These are phyloP conservation scores for Hybognathus amarus DNA, from an alignment of 2,797 vertebrate species.

Conservation along the genomic window DNA sequence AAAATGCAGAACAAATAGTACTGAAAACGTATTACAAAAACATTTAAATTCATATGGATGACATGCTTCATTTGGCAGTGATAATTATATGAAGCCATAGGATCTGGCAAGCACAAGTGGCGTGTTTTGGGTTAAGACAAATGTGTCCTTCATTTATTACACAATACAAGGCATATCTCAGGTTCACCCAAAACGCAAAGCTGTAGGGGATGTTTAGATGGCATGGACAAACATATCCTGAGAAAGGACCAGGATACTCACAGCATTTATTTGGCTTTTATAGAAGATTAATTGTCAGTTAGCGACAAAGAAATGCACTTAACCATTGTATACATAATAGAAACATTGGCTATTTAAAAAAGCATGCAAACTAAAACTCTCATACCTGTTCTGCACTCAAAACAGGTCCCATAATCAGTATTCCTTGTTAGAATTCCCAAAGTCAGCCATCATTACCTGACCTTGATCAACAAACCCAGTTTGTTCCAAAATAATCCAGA, in stretches of 20 bases:
- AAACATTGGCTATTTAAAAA: conserved; percentile 67
- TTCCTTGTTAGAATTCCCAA: conserved; percentile 64
- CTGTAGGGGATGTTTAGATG: conserved; percentile 18
- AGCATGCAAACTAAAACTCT: conserved; percentile 75
- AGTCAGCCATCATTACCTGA: conserved; percentile 3
- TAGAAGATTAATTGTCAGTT: conserved; percentile 47
- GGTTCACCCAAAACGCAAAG: conserved; percentile 55
- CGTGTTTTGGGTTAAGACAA: conserved; percentile 43
- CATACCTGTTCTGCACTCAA: conserved; percentile 58
- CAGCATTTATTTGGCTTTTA: conserved; percentile 65
- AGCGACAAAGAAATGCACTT: conserved; percentile 68
- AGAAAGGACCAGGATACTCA: conserved; percentile 21
- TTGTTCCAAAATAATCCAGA: conserved; percentile 27
- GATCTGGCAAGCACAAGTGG: conserved; percentile 37
- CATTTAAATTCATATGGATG: background rate
- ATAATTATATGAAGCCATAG: conserved; percentile 10
- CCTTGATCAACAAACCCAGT: conserved; percentile 12
- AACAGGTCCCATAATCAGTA: conserved; percentile 59
- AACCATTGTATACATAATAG: conserved; percentile 73
- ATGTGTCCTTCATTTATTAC: conserved; percentile 49
- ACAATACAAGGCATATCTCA: conserved; percentile 70
- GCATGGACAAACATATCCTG: conserved; percentile 30
- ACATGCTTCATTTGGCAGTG: conserved; percentile 47
- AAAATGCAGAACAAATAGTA: background rate
- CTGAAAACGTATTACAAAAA: conserved; percentile 13